Percentiles rank a stretch among this genome's conserved stretches.
These are phyloP conservation scores for Drosophila varians DNA, from an alignment of 1,140 invertebrate species.

Conservation along the genomic window DNA sequence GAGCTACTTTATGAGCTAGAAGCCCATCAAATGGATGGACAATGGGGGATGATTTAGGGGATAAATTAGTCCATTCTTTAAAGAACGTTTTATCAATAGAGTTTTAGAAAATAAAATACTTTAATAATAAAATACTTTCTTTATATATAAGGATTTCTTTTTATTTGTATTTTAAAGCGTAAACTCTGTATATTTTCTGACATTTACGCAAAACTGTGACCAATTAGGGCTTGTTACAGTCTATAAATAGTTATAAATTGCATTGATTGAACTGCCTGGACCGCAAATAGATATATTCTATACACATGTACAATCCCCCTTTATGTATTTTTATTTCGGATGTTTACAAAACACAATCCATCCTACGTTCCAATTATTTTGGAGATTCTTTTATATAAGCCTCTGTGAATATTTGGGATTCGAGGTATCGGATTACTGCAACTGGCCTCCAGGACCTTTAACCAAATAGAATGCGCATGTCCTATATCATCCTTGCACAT, in stretches of 20 bases:
- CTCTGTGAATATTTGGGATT: slow-evolving; percentile 7
- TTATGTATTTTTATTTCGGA: neutral
- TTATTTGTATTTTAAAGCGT: no score
- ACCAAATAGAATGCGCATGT: slow-evolving; percentile 70
- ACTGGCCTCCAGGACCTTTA: slow-evolving; percentile 46
- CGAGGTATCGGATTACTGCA: slow-evolving; percentile 41
- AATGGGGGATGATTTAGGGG: neutral
- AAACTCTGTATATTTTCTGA: no score
- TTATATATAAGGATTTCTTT: no score
- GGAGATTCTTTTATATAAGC: slow-evolving; percentile 57
- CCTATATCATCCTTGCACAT: slow-evolving; percentile 55
- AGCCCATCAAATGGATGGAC: slow-evolving; percentile 2
- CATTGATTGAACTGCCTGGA: slow-evolving; percentile 35
- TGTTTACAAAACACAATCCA: slow-evolving; percentile 18
- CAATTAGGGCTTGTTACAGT: slow-evolving; percentile 15
- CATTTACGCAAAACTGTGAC: neutral
- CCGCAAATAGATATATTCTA: slow-evolving; percentile 5
- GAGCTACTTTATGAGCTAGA: slow-evolving; percentile 2
- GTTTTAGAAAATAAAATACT: no score
- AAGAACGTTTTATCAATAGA: no score
- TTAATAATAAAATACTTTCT: no score
- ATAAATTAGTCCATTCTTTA: neutral
- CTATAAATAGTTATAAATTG: slow-evolving; percentile 32
- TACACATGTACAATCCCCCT: neutral
- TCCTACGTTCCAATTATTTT: neutral